Evolutionary conservation across 2,797 vertebrate genomes (phyloP), one percentile per base, ranked within the genome.

Genomic region (Cyclopterus lumpus): DNA sequence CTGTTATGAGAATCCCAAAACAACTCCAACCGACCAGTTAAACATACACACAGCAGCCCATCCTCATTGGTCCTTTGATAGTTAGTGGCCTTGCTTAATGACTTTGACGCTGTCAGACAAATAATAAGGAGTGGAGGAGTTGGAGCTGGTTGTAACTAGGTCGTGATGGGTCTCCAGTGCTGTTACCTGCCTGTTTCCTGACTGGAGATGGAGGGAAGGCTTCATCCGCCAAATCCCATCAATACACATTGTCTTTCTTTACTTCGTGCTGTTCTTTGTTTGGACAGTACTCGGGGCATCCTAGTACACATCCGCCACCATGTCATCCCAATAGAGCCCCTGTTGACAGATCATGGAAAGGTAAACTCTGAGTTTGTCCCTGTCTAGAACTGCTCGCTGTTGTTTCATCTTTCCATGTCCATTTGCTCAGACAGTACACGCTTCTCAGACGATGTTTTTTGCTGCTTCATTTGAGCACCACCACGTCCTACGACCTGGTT

Each of bases 311-410:
- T 80, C 86, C 70, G 54, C 67, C 71, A 77, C 15, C 7, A 58
- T 40, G 4, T 49, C 44, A 36, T 62, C 57, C 58, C 58, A 68
- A 49, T 59, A 84, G 74, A 4, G 42, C 8, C 46, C 61, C 67
- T 81, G 79, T 86, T 81, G 79, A 90, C 82, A 83, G 64, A 34
- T 53, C 2, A 40, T 68, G 77, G 82, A 84, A 90, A 88, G 64
- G 73, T 82, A 82, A 81, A 84, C 63, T 61, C 40, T 3, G 48
- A 51, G 16, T 11, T 28, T 8, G 6, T 28, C 46, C 18, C 14
- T 8, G 3, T 38, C 49, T 34, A 22, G 63, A 16, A 6, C 26
- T 73, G 16, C 3, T 62, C 40, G 0, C 32, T 71, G 4, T 58
- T 66, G 24, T 40, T 54, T 54, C 22, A 36, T 71, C 1, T 67